These are phyloP conservation scores for Ornithorhynchus anatinus DNA, from an alignment of 2,113 vertebrate genomes.

Conservation along the genomic window DNA sequence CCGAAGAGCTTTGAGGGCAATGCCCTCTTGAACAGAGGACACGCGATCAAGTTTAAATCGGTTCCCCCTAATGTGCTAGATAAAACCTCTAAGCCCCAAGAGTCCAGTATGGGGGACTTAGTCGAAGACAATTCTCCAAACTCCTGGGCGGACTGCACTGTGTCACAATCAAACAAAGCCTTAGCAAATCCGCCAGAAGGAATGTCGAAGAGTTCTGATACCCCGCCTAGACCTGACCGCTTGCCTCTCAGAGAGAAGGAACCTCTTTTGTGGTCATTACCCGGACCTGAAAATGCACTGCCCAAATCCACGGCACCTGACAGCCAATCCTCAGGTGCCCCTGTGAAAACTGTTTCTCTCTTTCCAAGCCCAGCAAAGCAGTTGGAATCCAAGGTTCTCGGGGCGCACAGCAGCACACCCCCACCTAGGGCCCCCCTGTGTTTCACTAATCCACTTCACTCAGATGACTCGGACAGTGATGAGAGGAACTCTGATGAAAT, in stretches of 20 bases:
- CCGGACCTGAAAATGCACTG: conserved; percentile 68
- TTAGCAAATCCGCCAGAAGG: conserved; percentile 45
- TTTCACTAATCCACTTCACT: conserved; percentile 96
- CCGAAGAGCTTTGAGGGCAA: conserved; percentile 92
- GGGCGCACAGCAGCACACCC: conserved; percentile 45
- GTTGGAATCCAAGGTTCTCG: conserved; percentile 31
- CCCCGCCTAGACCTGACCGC: conserved; percentile 82
- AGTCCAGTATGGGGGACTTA: conserved; percentile 76
- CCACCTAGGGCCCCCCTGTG: conserved; percentile 81
- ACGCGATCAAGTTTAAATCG: conserved; percentile 86
- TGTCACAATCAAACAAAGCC: conserved; percentile 47
- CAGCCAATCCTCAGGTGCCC: conserved; percentile 37
- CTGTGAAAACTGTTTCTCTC: conserved; percentile 57
- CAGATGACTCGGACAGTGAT: conserved; percentile 88
- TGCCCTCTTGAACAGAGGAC: conserved; percentile 79
- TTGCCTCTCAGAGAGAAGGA: conserved; percentile 84
- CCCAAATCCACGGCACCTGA: conserved; percentile 27
- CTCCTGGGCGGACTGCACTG: conserved; percentile 62
- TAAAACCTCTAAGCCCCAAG: conserved; percentile 67
- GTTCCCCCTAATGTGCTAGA: conserved; percentile 59
- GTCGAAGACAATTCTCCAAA: conserved; percentile 69
- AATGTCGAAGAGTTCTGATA: conserved; percentile 50
- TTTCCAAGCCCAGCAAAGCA: conserved; percentile 58
- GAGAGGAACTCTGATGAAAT: conserved; percentile 69
- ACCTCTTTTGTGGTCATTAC: conserved; percentile 72